Percentiles rank a stretch among this genome's conserved stretches.
Conservation (phyloP, 1,140 invertebrate species). For the Drosophila sproati region DNA sequence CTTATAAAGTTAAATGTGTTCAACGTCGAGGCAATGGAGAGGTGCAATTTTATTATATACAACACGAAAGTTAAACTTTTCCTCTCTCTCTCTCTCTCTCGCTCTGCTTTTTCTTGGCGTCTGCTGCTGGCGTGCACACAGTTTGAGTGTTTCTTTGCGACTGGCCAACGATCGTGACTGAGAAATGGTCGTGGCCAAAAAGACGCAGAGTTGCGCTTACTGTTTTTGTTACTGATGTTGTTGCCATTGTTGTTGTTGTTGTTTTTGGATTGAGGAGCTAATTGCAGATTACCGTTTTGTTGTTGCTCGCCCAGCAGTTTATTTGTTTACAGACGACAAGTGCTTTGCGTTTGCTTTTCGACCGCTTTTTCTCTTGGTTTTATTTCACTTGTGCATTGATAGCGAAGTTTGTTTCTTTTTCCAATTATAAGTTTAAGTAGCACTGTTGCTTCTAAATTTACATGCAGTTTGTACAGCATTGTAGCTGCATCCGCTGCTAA, state of each 20-base stretch:
- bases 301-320: constrained; percentile 13
- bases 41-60: constrained; percentile 29
- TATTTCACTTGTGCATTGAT: constrained; percentile 9
- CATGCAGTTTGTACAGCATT: neutral
- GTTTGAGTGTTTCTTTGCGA: constrained; percentile 75
- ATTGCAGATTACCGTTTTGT: constrained; percentile 36
- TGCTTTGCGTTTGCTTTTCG: constrained; percentile 27
- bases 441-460: neutral
- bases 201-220: constrained; percentile 50
- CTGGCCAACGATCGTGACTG: constrained; percentile 52
- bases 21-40: neutral
- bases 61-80: constrained; percentile 66
- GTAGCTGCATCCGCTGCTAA: neutral
- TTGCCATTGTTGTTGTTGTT: neutral
- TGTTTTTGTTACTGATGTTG: constrained; percentile 20
- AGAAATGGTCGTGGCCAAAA: constrained; percentile 37
- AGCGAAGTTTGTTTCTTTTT: constrained; percentile 7
- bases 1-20: neutral
- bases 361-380: constrained; percentile 12
- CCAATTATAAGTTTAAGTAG: neutral
- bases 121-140: constrained; percentile 57
- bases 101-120: constrained; percentile 15
- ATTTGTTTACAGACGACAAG: constrained; percentile 50
- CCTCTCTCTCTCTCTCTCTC: constrained; percentile 37
- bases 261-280: constrained; percentile 33